Percentiles rank a stretch among this genome's conserved stretches.
Evolutionary conservation across 2,888 invertebrate species (phyloP).

Genomic region (Acutogordius australiensis): DNA sequence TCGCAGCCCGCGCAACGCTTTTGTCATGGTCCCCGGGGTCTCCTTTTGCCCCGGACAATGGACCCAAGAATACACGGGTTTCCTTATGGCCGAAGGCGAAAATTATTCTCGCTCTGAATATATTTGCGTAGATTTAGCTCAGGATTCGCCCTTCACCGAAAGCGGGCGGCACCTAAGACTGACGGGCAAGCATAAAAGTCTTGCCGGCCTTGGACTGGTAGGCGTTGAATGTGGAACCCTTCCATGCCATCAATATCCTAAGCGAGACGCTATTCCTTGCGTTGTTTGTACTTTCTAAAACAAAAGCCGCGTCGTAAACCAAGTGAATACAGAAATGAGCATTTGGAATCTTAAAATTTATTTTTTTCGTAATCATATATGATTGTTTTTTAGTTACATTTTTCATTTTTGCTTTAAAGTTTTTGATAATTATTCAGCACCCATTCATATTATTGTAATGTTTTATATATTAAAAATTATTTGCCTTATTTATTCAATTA

Average conservation of each 20-base stretch:
- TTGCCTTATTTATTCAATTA: no score
- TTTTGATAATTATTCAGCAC: no score
- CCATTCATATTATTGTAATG: no score
- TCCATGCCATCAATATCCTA: not conserved
- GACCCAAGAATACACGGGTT: not conserved
- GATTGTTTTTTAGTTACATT: no score
- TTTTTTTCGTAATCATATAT: no score
- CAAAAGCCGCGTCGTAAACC: no score
- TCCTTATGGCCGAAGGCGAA: not conserved
- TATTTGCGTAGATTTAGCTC: constrained; percentile 6
- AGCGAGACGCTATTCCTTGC: not conserved
- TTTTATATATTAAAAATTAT: no score
- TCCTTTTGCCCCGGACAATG: constrained; percentile 8
- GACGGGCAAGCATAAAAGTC: not conserved
- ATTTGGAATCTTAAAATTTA: no score
- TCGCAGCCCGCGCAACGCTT: not conserved
- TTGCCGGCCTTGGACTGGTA: not conserved
- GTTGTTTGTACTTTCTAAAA: constrained; percentile 5
- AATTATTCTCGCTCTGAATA: not conserved
- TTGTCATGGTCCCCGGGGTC: constrained; percentile 5
- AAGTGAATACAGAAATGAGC: no score
- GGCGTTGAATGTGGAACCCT: not conserved
- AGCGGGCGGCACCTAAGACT: not conserved
- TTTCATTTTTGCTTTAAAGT: no score
- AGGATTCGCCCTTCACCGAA: not conserved